Conservation (phyloP, 2,797 vertebrate species). For the Crenuchus spilurus region DNA sequence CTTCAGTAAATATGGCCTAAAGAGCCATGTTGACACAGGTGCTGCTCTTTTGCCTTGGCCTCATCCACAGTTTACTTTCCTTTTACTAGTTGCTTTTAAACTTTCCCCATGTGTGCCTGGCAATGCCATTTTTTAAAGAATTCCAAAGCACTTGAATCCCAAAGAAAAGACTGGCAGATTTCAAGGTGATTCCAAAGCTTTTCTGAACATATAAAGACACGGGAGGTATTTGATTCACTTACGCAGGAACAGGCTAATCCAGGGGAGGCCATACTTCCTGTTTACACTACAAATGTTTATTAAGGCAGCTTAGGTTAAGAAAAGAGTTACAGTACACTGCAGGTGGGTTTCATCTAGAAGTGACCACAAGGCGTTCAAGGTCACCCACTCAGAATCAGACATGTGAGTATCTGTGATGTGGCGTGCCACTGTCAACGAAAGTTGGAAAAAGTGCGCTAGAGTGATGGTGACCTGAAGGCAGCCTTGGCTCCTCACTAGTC, state of each 20-base stretch:
- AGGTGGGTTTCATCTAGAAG: background rate
- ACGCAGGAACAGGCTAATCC: conserved; percentile 28
- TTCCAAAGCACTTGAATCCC: conserved; percentile 5
- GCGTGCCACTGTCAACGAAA: conserved; percentile 14
- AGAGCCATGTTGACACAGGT: conserved; percentile 57
- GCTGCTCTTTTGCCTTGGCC: conserved; percentile 46
- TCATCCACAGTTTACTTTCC: conserved; percentile 41
- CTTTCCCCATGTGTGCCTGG: conserved; percentile 30
- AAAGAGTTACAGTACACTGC: background rate
- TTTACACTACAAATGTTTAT: conserved; percentile 38
- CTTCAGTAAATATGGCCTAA: conserved; percentile 45
- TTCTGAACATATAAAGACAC: conserved; percentile 28
- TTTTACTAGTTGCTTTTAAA: conserved; percentile 49
- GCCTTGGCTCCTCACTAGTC: conserved; percentile 6
- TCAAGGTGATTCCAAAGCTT: conserved; percentile 29
- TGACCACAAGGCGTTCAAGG: conserved; percentile 5
- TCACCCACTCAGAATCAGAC: conserved; percentile 18
- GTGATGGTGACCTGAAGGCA: conserved; percentile 15
- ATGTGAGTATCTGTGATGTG: conserved; percentile 22
- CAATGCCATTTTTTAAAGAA: conserved; percentile 21
- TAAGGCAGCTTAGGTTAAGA: conserved; percentile 33
- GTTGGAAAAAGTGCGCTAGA: background rate
- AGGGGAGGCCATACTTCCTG: background rate
- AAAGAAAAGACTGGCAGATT: conserved; percentile 23
- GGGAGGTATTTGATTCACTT: conserved; percentile 31